Base-by-base conservation (phyloP, 2,113 vertebrate genomes). In the Menura novaehollandiae region DNA sequence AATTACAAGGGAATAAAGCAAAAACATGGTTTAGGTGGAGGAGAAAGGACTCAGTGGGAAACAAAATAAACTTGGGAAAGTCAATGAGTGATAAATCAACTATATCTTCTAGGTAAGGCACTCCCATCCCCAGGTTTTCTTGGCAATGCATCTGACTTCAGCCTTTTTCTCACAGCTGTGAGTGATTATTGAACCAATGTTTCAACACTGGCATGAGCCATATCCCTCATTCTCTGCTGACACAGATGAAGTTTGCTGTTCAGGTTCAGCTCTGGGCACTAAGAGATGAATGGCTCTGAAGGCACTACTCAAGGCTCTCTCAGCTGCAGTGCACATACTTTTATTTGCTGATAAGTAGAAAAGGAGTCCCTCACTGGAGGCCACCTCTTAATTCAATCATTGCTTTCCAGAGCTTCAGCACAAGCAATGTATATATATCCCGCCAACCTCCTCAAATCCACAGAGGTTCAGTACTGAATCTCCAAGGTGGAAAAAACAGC, bases 221-320 rank as follows among this genome's bases (percentile, higher is more conserved):
- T 22, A 60, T 60, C n/a, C 15, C 53, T 94, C 81, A 44, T 64
- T 56, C 85, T 76, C 63, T 71, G 53, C 35, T 86, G 75, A 32
- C 78, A 73, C 37, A 62, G 66, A 11, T 59, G 88, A 33, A 88
- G 69, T 73, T 88, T 74, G 66, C 52, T 94, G 43, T 47, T 81
- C 44, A 22, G 35, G 46, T 83, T 73, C 85, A 80, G 79, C 71
- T 90, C 83, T 73, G 51, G 85, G 67, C 58, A 30, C 9, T 14
- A 64, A 80, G 52, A 91, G 74, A 93, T 88, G 28, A 68, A 94
- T 75, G 59, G 28, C 37, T 90, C 85, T 89, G 94, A 90, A 88
- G 49, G 67, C 33, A 37, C 32, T 76, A 28, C 63, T 89, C 73
- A 67, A 80, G 62, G 68, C 35, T 87, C 74, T 89, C 87, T 90